Evolutionary conservation across 2,113 vertebrate genomes (phyloP).

Genomic region (Crotophaga sulcirostris): DNA sequence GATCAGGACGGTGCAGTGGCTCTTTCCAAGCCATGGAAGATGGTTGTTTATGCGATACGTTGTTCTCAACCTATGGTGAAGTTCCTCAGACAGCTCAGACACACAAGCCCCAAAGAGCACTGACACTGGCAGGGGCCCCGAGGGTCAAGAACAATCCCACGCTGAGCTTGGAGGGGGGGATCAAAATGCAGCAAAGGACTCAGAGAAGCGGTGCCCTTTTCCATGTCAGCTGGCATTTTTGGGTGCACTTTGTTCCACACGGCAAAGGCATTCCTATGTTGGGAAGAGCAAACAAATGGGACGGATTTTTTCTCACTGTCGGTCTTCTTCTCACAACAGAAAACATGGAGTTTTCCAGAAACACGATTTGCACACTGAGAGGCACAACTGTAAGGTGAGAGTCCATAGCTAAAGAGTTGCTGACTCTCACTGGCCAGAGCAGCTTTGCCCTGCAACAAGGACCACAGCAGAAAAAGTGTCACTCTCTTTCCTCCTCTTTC

Average conservation of each 20-base stretch:
- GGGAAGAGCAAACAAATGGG: not conserved
- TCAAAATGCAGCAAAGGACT: accelerated
- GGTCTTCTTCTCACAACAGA: accelerated
- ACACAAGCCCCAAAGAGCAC: not conserved
- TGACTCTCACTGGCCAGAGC: not conserved
- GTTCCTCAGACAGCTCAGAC: accelerated
- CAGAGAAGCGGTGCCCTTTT: not conserved
- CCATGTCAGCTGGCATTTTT: not conserved
- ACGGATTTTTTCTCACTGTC: too few species aligned
- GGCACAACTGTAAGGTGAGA: not conserved
- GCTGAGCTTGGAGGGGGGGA: not conserved
- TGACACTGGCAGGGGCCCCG: accelerated
- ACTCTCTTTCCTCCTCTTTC: not conserved
- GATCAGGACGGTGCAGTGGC: too few species aligned
- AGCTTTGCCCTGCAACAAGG: not conserved
- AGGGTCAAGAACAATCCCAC: not conserved
- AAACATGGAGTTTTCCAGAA: not conserved
- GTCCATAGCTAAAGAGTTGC: not conserved
- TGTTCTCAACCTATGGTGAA: accelerated
- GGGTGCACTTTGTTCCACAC: accelerated
- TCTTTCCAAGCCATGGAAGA: not conserved
- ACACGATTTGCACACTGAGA: not conserved
- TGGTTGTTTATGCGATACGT: accelerated
- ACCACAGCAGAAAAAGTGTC: not conserved
- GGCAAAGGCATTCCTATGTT: not conserved